Evolutionary conservation across 2,888 invertebrate genomes (phyloP), one percentile per base, ranked within the genome.

Genomic region (Lapara coniferarum): DNA sequence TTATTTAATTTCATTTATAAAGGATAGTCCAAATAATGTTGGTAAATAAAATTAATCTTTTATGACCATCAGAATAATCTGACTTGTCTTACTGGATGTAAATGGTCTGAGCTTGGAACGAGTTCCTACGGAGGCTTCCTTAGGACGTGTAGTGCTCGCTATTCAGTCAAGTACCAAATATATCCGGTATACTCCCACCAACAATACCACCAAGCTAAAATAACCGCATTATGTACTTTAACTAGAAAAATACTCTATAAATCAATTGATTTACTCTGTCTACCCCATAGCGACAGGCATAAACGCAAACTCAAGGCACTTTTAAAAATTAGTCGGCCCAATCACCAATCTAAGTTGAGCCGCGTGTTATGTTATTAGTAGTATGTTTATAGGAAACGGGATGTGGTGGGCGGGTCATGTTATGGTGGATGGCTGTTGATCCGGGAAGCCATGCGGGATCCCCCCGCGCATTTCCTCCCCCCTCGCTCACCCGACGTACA

Each of bases 201-300:
- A 25, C 19, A 56, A 6, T 25, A 56, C 25, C 19, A 56, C 25
- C 13, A 56, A 25, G 13, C 56, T 1, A 10, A 56, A 10, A 0
- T 4, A 37, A 37, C 4, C 10, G 46, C 6, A 25, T 30, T 57
- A 57, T 13, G 12, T 63, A 49, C 49, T 55, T 19, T 55, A 55
- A 55, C 19, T 55, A 46, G 49, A 49, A 19, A 63, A 63, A 63
- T 49, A 46, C 46, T 63, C 19, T 19, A 63, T 63, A 63, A 63
- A 63, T 63, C 63, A 63, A 63, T 63, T 13, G 49, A 63, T 63
- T 59, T 46, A 63, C 49, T 63, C 63, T 49, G 63, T 57, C 57
- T 63, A 63, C 63, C 63, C 63, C 63, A 63, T 63, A 63, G 49
- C 46, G 16, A 19, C 46, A 59, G 44, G 46, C 49, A 46, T 63